phyloP scores from a whole-genome alignment of 2,888 invertebrate species.

The Hypercompe scribonia region DNA sequence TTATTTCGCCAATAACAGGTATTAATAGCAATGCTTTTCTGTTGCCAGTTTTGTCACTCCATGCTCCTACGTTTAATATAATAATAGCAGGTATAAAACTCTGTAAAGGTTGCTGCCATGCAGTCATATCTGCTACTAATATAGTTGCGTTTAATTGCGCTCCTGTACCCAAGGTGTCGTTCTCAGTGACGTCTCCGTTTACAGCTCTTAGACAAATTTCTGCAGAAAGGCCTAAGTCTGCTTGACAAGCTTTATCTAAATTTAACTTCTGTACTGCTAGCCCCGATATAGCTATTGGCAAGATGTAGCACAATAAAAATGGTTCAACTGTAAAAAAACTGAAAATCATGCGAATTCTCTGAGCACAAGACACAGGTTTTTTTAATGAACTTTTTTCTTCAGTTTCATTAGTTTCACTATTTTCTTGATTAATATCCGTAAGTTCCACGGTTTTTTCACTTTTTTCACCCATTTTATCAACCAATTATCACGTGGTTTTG shows the following conservation, averaged over 20 bases:
- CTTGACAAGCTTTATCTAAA: slow-evolving; percentile 86
- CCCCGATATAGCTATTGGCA: slow-evolving; percentile 88
- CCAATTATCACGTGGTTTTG: slow-evolving; percentile 20
- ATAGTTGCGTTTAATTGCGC: slow-evolving; percentile 75
- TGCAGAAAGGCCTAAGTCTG: slow-evolving; percentile 80
- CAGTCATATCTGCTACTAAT: slow-evolving; percentile 83
- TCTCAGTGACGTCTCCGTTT: slow-evolving; percentile 57
- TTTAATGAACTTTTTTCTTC: slow-evolving; percentile 33
- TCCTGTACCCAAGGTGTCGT: slow-evolving; percentile 65
- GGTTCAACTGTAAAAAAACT: slow-evolving; percentile 88
- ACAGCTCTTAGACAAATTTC: slow-evolving; percentile 79
- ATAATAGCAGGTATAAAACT: slow-evolving; percentile 85
- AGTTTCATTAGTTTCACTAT: slow-evolving; percentile 38
- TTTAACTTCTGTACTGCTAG: slow-evolving; percentile 84
- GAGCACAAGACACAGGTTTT: slow-evolving; percentile 40
- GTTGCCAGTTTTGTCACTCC: slow-evolving; percentile 87
- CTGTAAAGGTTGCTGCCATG: slow-evolving; percentile 85
- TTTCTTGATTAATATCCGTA: slow-evolving; percentile 40
- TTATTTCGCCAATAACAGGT: slow-evolving; percentile 85
- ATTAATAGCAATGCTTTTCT: slow-evolving; percentile 86
- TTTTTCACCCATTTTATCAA: slow-evolving; percentile 54
- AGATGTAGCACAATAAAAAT: slow-evolving; percentile 87
- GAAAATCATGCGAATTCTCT: slow-evolving; percentile 54
- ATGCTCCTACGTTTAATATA: slow-evolving; percentile 87
- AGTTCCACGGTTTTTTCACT: slow-evolving; percentile 51